Conservation (phyloP, 2,113 vertebrate genomes). For the Ammodytes dubius region DNA sequence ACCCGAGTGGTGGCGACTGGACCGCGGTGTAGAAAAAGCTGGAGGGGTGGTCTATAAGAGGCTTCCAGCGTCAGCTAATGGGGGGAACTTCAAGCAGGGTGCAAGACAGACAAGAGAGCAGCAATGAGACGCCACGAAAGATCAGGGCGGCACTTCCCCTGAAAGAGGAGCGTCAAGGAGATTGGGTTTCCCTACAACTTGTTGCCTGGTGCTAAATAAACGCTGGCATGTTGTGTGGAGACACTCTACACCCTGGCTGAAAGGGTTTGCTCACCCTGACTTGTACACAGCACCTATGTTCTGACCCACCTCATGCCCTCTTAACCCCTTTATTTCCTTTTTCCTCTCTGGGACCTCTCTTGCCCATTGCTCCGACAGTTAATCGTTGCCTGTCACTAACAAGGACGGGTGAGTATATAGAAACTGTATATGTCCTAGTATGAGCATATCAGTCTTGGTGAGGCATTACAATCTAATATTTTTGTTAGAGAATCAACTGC, state of each 20-base stretch:
- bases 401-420: not conserved
- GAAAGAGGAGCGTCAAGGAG: constrained; percentile 71
- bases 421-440: not conserved
- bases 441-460: not conserved
- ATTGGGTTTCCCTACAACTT: constrained; percentile 80
- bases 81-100: constrained; percentile 49
- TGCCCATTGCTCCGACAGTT: constrained; percentile 17
- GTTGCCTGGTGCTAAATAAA: constrained; percentile 84
- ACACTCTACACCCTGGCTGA: constrained; percentile 78
- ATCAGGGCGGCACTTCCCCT: constrained; percentile 57
- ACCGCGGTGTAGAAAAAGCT: constrained; percentile 32
- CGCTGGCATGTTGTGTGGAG: constrained; percentile 80
- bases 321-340: constrained; percentile 58
- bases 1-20: constrained; percentile 63
- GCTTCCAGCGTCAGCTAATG: constrained; percentile 54
- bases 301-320: constrained; percentile 54
- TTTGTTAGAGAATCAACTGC: constrained; percentile 8
- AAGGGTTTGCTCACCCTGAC: constrained; percentile 67
- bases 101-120: constrained; percentile 64
- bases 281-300: constrained; percentile 59
- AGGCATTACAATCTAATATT: not conserved
- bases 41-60: constrained; percentile 57
- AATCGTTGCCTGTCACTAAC: constrained; percentile 15
- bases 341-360: constrained; percentile 21
- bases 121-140: constrained; percentile 60